phyloP scores from a whole-genome alignment of 1,140 invertebrate species.

The Megalonaias nervosa region DNA sequence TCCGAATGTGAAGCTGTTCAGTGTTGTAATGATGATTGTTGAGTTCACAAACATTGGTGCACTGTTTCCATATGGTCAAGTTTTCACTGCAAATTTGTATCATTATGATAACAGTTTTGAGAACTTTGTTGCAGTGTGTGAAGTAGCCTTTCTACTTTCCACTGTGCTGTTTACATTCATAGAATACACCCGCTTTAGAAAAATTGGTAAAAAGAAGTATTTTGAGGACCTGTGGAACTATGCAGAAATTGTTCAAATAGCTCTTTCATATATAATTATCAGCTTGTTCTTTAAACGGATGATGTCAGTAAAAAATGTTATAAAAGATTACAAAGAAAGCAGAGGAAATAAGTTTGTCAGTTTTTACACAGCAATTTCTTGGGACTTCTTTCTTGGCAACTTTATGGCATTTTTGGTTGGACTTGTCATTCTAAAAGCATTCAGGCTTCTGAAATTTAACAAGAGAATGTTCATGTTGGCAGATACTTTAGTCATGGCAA shows the following conservation, averaged over 20 bases:
- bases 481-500: slow-evolving; percentile 28
- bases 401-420: slow-evolving; percentile 40
- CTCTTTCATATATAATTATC: slow-evolving; percentile 37
- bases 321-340: slow-evolving; percentile 32
- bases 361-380: slow-evolving; percentile 47
- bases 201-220: slow-evolving; percentile 14
- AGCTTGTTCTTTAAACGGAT: slow-evolving; percentile 48
- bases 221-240: slow-evolving; percentile 40
- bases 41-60: slow-evolving; percentile 33
- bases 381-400: slow-evolving; percentile 43
- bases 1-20: slow-evolving; percentile 55
- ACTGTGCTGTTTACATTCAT: slow-evolving; percentile 18
- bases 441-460: slow-evolving; percentile 51
- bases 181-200: slow-evolving; percentile 25
- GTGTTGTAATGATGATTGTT: slow-evolving; percentile 24
- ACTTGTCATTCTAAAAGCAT: slow-evolving; percentile 47
- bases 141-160: slow-evolving; percentile 27
- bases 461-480: slow-evolving; percentile 36
- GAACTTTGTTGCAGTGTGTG: slow-evolving; percentile 18
- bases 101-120: slow-evolving; percentile 21
- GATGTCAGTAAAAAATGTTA: slow-evolving; percentile 28
- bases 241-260: slow-evolving; percentile 44
- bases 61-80: slow-evolving; percentile 26
- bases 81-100: slow-evolving; percentile 38
- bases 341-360: slow-evolving; percentile 35